Base-by-base conservation (phyloP, 1,140 invertebrate genomes). In the Cydia fagiglandana region DNA sequence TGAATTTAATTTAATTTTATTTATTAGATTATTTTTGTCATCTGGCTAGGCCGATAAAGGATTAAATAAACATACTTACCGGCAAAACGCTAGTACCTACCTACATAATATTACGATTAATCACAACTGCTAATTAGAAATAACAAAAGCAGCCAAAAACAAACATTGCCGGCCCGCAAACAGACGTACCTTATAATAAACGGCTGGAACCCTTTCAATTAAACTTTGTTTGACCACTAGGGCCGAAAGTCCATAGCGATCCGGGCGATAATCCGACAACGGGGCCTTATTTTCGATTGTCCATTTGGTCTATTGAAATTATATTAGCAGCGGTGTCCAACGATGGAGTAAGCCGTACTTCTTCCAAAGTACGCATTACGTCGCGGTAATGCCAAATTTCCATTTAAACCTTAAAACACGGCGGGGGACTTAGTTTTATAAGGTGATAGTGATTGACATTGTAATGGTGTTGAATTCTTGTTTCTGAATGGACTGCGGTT, bases 21-120 rank as follows among this genome's bases (percentile, higher is more conserved):
- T n/a, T n/a, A n/a, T n/a, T n/a, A n/a, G n/a, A n/a, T 41, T 41
- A 10, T 34, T 13, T 47, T 47, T 47, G 45, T 34, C 34, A 34
- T 34, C 4, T 34, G 5, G 34, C 4, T 34, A 30, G 34, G 4
- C 34, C 5, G 34, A 6, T 34, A 6, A 34, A 6, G 34, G 3
- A 34, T 34, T 6, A 34, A 34, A 34, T 34, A 34, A 34, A 34
- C 34, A 34, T 34, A 6, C 24, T 24, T 24, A 24, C 34, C 34
- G 34, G 34, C 0, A 34, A 34, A 47, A 47, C 45, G 13, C 45
- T 47, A 12, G 45, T 53, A 53, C n/a, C n/a, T n/a, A n/a, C n/a
- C n/a, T n/a, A n/a, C 50, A 61, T 20, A 61, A 61, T 61, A 61
- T 20, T 61, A 61, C 56, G 56, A 61, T 61, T 61, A 61, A 61